A percentile compares a stretch with the other conserved stretches of the same genome.
phyloP scores from a whole-genome alignment of 2,797 vertebrate genomes.

The Pangasius sanitwongsei region DNA sequence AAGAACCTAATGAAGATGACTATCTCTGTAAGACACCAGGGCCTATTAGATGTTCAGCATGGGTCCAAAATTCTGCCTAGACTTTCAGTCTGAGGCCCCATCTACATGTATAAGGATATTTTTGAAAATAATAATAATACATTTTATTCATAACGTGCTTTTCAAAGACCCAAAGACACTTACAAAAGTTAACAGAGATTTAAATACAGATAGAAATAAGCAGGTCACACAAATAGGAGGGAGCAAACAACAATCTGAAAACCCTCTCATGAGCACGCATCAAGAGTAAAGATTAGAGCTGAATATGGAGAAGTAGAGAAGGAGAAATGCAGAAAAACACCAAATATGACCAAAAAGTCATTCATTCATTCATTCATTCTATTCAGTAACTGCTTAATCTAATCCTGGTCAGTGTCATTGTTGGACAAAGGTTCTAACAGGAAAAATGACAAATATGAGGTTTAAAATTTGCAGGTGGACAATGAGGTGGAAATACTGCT shows the following conservation, averaged over 20 bases:
- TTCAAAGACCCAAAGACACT: neutral
- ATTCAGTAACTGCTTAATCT: neutral
- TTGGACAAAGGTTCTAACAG: too few species aligned
- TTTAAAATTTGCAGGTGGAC: too few species aligned
- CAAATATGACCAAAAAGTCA: neutral
- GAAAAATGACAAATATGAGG: too few species aligned
- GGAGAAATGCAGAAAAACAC: neutral
- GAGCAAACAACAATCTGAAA: neutral
- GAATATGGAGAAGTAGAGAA: neutral
- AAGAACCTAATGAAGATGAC: neutral
- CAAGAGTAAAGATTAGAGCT: neutral
- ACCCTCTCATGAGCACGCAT: neutral
- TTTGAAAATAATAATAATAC: neutral
- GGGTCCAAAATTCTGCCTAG: neutral
- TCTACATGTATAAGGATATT: neutral
- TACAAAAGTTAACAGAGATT: neutral
- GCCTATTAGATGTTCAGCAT: neutral
- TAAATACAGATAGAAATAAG: neutral
- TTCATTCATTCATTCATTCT: neutral
- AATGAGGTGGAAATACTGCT: neutral
- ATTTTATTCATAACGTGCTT: neutral
- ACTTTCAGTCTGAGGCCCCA: neutral
- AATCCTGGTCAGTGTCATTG: too few species aligned
- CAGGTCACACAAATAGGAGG: neutral
- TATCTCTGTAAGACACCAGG: slow-evolving; percentile 13